Base-by-base conservation (phyloP, 2,113 vertebrate genomes). In the Bufo gargarizans region DNA sequence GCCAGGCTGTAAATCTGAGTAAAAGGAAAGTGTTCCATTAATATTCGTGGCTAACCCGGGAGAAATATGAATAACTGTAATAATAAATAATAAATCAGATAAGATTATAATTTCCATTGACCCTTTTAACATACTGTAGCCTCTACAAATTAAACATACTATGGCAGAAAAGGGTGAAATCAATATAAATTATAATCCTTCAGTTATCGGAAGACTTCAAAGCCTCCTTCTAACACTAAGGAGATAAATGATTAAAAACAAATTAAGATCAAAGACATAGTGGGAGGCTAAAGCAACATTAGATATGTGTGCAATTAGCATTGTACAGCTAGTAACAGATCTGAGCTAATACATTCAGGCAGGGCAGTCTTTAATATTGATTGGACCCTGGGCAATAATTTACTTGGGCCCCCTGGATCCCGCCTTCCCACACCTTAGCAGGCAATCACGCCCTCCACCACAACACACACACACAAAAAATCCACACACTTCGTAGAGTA, bases 261-360 rank as follows among this genome's bases (percentile, higher is more conserved):
- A 22, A 56, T 61, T 77, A 85, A 61, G 69, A 85, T 85, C 84
- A 85, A 59, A 76, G 84, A 20, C 56, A 72, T n/a, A 47, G 55
- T 47, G 33, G 53, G 84, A 76, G 67, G 20, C 65, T 10, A 76
- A 76, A 53, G 45, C 22, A n/a, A 77, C 19, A 76, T 20, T 59
- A 72, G 43, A 58, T 59, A 85, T 85, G n/a, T 61, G 56, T 58
- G 71, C 43, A 47, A 58, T 85, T 61, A 85, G 55, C 22, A 74
- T 77, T 76, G 33, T 76, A 76, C 8, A 76, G 17, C 20, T 76
- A 20, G 72, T 56, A 85, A 76, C 22, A 11, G 69, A 71, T 74
- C 7, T 47, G 56, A 59, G 19, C 47, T 69, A 69, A 69, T 69
- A 84, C 13, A 72, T n/a, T 74, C 69, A 59, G 5, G 22, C 14